These are phyloP conservation scores for Hyppa rectilinea DNA, from an alignment of 2,888 invertebrate genomes.

Conservation along the genomic window DNA sequence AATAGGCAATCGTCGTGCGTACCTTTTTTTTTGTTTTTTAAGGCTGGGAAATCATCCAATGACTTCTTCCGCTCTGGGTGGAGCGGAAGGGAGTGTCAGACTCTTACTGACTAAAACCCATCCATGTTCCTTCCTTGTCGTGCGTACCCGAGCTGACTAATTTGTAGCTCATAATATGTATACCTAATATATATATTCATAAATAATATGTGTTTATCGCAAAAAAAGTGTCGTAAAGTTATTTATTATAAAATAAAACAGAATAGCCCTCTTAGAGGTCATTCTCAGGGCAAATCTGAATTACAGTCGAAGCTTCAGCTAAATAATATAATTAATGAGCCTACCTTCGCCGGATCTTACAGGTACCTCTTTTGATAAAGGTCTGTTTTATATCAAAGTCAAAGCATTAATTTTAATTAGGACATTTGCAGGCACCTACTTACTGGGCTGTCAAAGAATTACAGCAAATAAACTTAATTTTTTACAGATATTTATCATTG, in stretches of 20 bases:
- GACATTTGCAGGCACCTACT: constrained; percentile 1
- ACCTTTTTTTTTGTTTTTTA: too few species aligned
- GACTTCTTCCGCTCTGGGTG: too few species aligned
- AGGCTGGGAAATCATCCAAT: too few species aligned
- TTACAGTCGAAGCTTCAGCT: constrained; percentile 7
- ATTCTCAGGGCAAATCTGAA: background rate
- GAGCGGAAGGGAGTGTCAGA: too few species aligned
- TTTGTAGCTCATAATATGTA: background rate
- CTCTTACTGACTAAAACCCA: too few species aligned
- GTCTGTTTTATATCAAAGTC: background rate
- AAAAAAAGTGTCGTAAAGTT: too few species aligned
- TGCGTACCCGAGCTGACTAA: background rate
- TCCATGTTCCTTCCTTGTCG: too few species aligned
- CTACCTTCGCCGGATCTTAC: constrained; percentile 2
- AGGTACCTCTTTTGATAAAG: background rate
- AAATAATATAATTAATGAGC: constrained; percentile 28
- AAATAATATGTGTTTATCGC: too few species aligned
- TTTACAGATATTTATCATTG: background rate
- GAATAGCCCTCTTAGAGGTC: background rate
- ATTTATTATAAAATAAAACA: too few species aligned
- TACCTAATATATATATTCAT: too few species aligned
- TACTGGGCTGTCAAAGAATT: background rate
- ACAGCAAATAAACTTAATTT: background rate
- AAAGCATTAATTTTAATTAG: constrained; percentile 29
- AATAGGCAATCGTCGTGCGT: too few species aligned